Percentiles rank a stretch among this genome's conserved stretches.
Evolutionary conservation across 92 coral and sea anemone species (phyloP).

Genomic region (Desmophyllum pertusum): DNA sequence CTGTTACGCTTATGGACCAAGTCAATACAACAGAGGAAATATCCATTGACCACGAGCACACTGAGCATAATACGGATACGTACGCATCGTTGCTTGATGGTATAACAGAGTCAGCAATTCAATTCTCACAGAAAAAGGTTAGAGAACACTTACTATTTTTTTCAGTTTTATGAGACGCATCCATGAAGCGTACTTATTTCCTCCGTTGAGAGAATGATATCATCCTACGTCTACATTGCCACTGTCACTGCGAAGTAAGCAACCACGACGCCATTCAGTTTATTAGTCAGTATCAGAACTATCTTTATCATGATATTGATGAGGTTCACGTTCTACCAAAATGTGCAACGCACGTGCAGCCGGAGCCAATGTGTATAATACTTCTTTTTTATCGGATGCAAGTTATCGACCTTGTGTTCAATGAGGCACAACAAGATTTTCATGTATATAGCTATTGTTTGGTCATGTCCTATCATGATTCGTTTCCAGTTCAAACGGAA

Average conservation of each 20-base stretch:
- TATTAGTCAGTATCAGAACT: neutral
- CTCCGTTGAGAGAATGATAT: too few relatives aligned
- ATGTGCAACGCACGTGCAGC: too few relatives aligned
- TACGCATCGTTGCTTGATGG: slow-evolving; percentile 27
- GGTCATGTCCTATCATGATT: neutral
- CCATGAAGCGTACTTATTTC: neutral
- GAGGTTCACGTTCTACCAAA: too few relatives aligned
- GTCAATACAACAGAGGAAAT: slow-evolving; percentile 30
- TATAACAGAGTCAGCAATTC: slow-evolving; percentile 36
- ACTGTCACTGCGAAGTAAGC: neutral
- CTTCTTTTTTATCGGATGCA: too few relatives aligned
- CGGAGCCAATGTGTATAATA: too few relatives aligned
- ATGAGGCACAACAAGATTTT: too few relatives aligned
- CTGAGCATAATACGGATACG: slow-evolving; percentile 5
- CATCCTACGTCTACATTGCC: neutral
- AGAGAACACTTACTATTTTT: too few relatives aligned
- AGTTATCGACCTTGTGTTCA: too few relatives aligned
- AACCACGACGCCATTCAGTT: neutral
- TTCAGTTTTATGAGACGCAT: neutral
- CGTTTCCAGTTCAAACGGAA: neutral
- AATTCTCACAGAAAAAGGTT: slow-evolving; percentile 33
- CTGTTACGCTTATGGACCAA: slow-evolving; percentile 39
- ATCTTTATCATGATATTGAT: too few relatives aligned
- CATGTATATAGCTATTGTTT: neutral
- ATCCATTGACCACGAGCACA: slow-evolving; percentile 9